Conservation (phyloP, 1,140 invertebrate genomes). For the Lepidurus apus region DNA sequence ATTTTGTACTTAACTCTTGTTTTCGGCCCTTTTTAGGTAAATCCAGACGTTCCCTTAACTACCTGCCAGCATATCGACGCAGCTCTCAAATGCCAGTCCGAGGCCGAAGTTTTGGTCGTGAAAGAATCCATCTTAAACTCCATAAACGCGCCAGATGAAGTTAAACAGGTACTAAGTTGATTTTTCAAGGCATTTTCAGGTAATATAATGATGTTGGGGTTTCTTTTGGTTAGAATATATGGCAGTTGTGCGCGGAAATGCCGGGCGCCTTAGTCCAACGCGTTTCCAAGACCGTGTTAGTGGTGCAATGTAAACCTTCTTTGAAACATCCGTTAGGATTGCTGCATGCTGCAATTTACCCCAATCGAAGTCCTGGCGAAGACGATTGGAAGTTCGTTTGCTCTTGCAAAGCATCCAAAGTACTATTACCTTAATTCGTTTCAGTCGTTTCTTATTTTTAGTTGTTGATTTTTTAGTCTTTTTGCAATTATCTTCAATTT, state of each 20-base stretch:
- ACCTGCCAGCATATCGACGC: constrained; percentile 63
- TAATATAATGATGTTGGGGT: not conserved
- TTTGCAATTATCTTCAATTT: too few species aligned
- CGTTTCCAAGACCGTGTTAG: constrained; percentile 70
- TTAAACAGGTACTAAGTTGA: constrained; percentile 52
- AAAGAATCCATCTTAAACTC: constrained; percentile 61
- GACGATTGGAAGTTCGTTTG: constrained; percentile 59
- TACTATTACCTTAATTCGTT: constrained; percentile 43
- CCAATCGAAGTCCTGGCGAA: constrained; percentile 49
- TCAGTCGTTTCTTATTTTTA: not conserved
- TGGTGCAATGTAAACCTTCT: constrained; percentile 65
- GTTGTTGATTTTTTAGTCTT: too few species aligned
- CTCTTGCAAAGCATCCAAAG: constrained; percentile 58
- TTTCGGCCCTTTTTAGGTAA: not conserved
- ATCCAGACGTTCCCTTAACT: constrained; percentile 33
- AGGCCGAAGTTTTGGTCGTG: constrained; percentile 58
- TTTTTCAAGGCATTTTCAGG: not conserved
- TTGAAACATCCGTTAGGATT: constrained; percentile 67
- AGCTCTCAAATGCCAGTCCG: constrained; percentile 58
- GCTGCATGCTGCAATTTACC: constrained; percentile 59
- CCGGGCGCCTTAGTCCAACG: constrained; percentile 64
- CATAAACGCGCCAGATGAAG: constrained; percentile 57
- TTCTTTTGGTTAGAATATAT: constrained; percentile 5
- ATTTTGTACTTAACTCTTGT: not conserved
- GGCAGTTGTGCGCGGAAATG: constrained; percentile 19